These are phyloP conservation scores for Pachyseris speciosa DNA, from an alignment of 64 coral and sea anemone species.

Conservation along the genomic window DNA sequence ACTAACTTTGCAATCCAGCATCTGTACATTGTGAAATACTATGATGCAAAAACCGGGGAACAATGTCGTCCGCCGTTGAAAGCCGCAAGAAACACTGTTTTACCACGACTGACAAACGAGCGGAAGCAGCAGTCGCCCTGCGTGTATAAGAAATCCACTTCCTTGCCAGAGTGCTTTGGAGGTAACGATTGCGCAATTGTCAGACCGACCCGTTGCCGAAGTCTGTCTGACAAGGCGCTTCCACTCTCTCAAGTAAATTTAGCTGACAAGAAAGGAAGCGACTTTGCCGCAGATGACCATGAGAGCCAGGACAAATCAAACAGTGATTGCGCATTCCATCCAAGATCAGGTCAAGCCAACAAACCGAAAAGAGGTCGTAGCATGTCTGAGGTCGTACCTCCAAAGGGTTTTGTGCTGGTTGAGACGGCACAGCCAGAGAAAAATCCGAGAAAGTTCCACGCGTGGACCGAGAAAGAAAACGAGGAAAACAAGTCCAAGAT, in stretches of 20 bases:
- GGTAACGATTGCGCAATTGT: neutral
- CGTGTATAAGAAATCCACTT: neutral
- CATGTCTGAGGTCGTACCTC: neutral
- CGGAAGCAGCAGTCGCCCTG: neutral
- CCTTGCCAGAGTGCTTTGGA: no score
- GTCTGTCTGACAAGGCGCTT: neutral
- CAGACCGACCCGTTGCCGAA: neutral
- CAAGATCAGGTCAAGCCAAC: neutral
- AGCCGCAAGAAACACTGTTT: neutral
- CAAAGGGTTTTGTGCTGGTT: neutral
- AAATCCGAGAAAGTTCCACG: neutral
- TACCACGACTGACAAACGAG: neutral
- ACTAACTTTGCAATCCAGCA: slow-evolving; percentile 1
- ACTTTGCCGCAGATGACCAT: no score
- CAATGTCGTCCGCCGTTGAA: neutral
- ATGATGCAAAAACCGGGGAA: slow-evolving; percentile 15
- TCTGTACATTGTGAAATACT: slow-evolving; percentile 5
- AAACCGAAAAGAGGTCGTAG: neutral
- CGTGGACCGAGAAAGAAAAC: neutral
- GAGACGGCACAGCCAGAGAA: neutral
- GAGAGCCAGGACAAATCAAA: neutral
- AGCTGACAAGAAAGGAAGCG: neutral
- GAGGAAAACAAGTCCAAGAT: no score
- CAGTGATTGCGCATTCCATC: neutral
- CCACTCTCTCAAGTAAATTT: neutral